Base-by-base conservation (phyloP, 2,888 invertebrate species). In the Seira ritae region DNA sequence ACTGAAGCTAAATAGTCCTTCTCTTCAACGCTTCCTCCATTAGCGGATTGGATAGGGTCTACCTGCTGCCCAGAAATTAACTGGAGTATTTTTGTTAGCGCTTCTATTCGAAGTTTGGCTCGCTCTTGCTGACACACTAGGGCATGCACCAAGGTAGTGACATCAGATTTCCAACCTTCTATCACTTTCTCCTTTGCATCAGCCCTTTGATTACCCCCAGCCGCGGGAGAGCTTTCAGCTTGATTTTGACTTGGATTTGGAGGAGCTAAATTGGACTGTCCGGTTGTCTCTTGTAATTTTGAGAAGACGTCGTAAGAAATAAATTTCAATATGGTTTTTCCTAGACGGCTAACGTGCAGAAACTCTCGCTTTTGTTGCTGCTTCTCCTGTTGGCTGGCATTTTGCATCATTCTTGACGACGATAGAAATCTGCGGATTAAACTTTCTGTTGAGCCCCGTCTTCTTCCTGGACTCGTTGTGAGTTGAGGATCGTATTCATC, bases 1-100 rank as follows among this genome's bases (percentile, higher is more conserved):
- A 92, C 91, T 84, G 87, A 85, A 0, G 79, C 73, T 15, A 88
- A 67, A 72, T 84, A 88, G n/a, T 87, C 85, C 0, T 80, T 79
- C 42, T 85, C 42, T n/a, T 69, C 19, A 19, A 20, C 20, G 0
- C 1, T 15, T 50, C 69, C 60, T 12, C 60, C 37, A 10, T 46
- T 46, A n/a, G n/a, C n/a, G n/a, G n/a, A n/a, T n/a, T n/a, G n/a
- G 10, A 20, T 19, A 62, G 23, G 71, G 12, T 80, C 82, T 24
- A 65, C 17, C 68, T 82, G 79, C 60, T 79, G 80, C 15, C 73
- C 80, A 19, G 81, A 71, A 1, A 88, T 86, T 2, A 89, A 74
- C 50, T 85, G 76, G 10, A 84, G 85, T 22, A 89, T 85, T 55
- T 85, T 82, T 20, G 66, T 75, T 4, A 89, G 46, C n/a, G 89